phyloP scores from a whole-genome alignment of 2,888 invertebrate species.

The Nymphalis c-album region DNA sequence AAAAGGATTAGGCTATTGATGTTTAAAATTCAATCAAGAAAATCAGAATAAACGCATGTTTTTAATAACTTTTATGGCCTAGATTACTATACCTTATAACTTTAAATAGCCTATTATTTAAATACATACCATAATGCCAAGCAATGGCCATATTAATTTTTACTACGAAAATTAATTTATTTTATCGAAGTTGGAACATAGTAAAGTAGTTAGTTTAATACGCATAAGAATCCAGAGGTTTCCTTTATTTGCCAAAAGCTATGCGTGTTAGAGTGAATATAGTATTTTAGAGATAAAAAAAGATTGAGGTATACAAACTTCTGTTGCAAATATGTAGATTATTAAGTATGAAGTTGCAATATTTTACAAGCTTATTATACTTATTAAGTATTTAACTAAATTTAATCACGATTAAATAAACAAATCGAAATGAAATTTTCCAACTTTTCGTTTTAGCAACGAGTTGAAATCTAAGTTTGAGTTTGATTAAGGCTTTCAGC shows the following conservation, averaged over 20 bases:
- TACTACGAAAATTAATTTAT: slow-evolving; percentile 10
- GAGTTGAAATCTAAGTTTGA: too few species aligned
- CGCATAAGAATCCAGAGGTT: background rate
- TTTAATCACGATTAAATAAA: too few species aligned
- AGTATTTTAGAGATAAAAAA: too few species aligned
- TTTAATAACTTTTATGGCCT: slow-evolving; percentile 9
- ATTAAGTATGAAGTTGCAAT: too few species aligned
- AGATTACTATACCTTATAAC: slow-evolving; percentile 10
- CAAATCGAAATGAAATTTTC: too few species aligned
- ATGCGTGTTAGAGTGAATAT: too few species aligned
- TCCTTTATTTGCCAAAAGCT: background rate
- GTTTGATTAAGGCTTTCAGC: too few species aligned
- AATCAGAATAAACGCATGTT: background rate
- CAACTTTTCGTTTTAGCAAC: too few species aligned
- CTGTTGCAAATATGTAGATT: too few species aligned
- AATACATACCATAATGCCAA: slow-evolving; percentile 2
- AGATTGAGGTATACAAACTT: too few species aligned
- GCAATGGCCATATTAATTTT: background rate
- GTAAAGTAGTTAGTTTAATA: slow-evolving; percentile 4
- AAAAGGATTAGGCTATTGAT: slow-evolving; percentile 2
- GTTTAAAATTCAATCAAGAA: slow-evolving; percentile 5
- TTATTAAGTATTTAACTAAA: too few species aligned
- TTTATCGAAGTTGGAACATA: background rate
- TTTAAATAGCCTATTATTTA: slow-evolving; percentile 13
- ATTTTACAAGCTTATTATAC: too few species aligned